Evolutionary conservation across 2,797 vertebrate species (phyloP).

Genomic region (Tenualosa thibaudeaui): DNA sequence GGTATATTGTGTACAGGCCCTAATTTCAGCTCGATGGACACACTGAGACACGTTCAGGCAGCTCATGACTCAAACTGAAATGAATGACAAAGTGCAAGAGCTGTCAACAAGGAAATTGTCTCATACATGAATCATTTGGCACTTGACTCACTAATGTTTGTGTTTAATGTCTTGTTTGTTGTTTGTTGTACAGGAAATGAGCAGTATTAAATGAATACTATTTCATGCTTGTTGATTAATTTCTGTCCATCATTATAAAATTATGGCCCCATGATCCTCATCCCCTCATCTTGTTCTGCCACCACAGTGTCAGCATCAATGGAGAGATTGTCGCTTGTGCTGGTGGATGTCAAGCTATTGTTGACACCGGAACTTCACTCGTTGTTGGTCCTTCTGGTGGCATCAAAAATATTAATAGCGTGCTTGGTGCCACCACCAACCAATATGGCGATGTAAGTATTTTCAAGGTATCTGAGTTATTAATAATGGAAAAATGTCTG

Average conservation of each 20-base stretch:
- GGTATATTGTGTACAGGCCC: conserved; percentile 43
- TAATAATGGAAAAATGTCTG: not conserved
- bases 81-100: too few relatives aligned
- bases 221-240: too few relatives aligned
- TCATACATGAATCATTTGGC: too few relatives aligned
- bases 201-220: too few relatives aligned
- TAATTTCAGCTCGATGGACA: not conserved
- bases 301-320: conserved; percentile 42
- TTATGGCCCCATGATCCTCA: too few relatives aligned
- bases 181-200: too few relatives aligned
- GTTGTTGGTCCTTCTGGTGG: conserved; percentile 29
- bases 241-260: too few relatives aligned
- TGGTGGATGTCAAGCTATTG: conserved; percentile 46
- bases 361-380: conserved; percentile 48
- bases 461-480: not conserved
- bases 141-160: too few relatives aligned
- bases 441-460: conserved; percentile 32
- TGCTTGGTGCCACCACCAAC: conserved; percentile 19
- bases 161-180: too few relatives aligned
- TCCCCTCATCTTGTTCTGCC: not conserved
- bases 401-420: conserved; percentile 30
- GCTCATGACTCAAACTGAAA: too few relatives aligned
- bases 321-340: conserved; percentile 44
- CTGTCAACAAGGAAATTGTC: too few relatives aligned
- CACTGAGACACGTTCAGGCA: not conserved